Evolutionary conservation across 2,797 vertebrate species (phyloP), one percentile per base, ranked within the genome.

Genomic region (Danio tinwini): DNA sequence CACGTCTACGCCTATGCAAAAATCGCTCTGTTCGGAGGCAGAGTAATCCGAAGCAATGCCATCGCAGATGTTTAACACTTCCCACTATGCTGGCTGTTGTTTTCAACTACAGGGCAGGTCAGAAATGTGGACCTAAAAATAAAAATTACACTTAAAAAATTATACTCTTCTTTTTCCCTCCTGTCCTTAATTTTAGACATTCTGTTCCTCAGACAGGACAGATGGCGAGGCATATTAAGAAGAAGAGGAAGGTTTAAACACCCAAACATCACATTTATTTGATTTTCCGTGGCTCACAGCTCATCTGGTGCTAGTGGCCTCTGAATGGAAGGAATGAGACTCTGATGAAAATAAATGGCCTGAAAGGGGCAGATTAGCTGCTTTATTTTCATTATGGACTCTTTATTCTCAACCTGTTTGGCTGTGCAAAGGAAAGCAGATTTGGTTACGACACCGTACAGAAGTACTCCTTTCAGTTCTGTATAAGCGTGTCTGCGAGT

Each of bases 191-290:
- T 81, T 63, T 42, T 40, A 78, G 74, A 45, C 62, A 58, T 65
- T 44, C 42, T 76, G 58, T 82, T 70, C 64, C 49, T 79, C 81
- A 81, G 73, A 75, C 45, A 14, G 76, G 81, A 72, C 64, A 75
- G 64, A 80, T 69, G 65, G 50, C 39, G 52, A 5, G 21, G 50
- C 39, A 42, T 81, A 64, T 42, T 72, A 73, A 73, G 11, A 65
- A 59, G 44, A 78, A 39, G 11, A 67, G 59, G 58, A 82, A 63
- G 56, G 44, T 58, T 73, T 76, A 73, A 78, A 68, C 59, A 72
- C 17, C 74, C 76, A 71, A 77, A 75, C 50, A 67, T 78, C 55
- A 80, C 40, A 16, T 71, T 62, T 58, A 64, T 78, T 74, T 82
- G 21, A 77, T 71, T 50, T 29, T 67, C 45, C 49, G 44, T 80